A percentile compares a stretch with the other conserved stretches of the same genome.
Evolutionary conservation across 2,888 invertebrate species (phyloP).

Genomic region (Sarcophaga caerulescens): DNA sequence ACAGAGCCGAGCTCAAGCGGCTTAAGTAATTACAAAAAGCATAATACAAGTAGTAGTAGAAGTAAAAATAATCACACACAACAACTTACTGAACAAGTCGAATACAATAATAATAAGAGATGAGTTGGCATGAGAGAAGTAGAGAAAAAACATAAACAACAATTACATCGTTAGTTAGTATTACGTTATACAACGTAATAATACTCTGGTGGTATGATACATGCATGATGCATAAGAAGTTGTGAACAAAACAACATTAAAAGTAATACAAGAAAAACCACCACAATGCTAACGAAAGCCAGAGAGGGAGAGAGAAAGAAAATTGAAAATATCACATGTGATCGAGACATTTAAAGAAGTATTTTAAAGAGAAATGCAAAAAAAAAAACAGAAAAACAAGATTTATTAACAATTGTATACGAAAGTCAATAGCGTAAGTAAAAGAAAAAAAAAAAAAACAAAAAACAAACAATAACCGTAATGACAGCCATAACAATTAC

Average conservation of each 20-base stretch:
- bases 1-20: conserved; percentile 29
- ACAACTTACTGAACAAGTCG: conserved; percentile 28
- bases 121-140: background rate
- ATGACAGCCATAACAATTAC: background rate
- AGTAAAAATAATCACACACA: conserved; percentile 28
- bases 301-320: background rate
- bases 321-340: conserved; percentile 48
- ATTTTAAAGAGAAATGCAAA: conserved; percentile 27
- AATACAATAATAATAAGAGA: conserved; percentile 32
- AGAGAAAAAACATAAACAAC: background rate
- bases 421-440: conserved; percentile 54
- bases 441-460: conserved; percentile 9
- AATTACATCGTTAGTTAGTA: conserved; percentile 62
- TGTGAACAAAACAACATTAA: conserved; percentile 19
- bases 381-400: background rate
- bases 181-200: conserved; percentile 66
- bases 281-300: background rate
- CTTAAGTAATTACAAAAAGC: conserved; percentile 38
- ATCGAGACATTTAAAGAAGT: conserved; percentile 24
- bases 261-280: conserved; percentile 12
- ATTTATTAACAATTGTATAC: conserved; percentile 52
- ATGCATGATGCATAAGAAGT: conserved; percentile 36
- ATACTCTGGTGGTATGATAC: background rate
- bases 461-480: background rate
- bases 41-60: conserved; percentile 29